Evolutionary conservation across 2,888 invertebrate genomes (phyloP).

Genomic region (Cordilura impudica): DNA sequence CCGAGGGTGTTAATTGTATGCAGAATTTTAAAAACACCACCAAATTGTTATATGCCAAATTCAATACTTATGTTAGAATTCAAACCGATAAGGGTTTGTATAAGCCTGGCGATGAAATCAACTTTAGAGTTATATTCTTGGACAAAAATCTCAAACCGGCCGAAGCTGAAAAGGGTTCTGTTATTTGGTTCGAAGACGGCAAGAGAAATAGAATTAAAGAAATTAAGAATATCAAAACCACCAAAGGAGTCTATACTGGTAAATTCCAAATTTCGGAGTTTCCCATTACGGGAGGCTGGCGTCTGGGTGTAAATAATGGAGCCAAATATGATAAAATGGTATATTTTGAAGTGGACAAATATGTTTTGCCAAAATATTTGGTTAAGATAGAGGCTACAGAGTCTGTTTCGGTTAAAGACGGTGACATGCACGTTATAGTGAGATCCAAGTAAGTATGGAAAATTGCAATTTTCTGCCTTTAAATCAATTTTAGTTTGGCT

Average conservation of each 20-base stretch:
- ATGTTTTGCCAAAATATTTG: conserved; percentile 94
- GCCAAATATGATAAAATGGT: conserved; percentile 66
- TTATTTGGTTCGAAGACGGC: conserved; percentile 85
- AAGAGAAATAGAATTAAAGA: conserved; percentile 89
- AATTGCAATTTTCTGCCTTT: too few species aligned
- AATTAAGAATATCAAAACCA: conserved; percentile 81
- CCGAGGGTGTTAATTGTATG: conserved; percentile 81
- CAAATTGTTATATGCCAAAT: conserved; percentile 82
- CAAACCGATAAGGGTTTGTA: conserved; percentile 96
- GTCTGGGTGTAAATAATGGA: conserved; percentile 74
- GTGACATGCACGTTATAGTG: conserved; percentile 87
- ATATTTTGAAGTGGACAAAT: conserved; percentile 87
- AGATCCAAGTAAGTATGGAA: conserved; percentile 72
- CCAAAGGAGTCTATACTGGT: conserved; percentile 81
- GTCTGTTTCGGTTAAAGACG: conserved; percentile 89
- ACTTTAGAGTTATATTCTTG: conserved; percentile 81
- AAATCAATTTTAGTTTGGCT: too few species aligned
- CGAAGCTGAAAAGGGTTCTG: conserved; percentile 80
- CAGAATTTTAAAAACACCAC: conserved; percentile 87
- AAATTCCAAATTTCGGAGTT: conserved; percentile 86
- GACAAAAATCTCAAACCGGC: conserved; percentile 86
- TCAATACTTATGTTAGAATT: conserved; percentile 82
- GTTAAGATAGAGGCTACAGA: conserved; percentile 89
- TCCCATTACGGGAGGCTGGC: conserved; percentile 94
- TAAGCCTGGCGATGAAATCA: conserved; percentile 89